Conservation (phyloP, 2,113 vertebrate species). For the Morone chrysops region DNA sequence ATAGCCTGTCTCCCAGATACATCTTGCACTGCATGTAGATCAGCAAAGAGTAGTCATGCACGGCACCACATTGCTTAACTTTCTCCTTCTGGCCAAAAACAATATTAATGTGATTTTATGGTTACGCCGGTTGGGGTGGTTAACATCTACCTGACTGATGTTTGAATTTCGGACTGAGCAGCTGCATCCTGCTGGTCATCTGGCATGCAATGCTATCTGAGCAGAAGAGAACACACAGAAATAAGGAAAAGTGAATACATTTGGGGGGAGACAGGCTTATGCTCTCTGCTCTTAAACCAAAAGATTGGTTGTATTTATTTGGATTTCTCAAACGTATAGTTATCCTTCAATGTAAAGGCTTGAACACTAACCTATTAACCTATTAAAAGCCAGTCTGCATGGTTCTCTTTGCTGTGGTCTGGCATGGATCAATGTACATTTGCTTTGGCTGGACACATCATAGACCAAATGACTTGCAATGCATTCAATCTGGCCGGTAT, state of each 20-base stretch:
- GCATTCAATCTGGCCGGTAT: constrained; percentile 15
- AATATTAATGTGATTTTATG: constrained; percentile 57
- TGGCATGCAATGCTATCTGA: neutral
- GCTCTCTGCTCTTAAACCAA: neutral
- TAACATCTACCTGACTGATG: constrained; percentile 14
- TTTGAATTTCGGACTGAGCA: constrained; percentile 19
- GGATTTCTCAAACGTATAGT: neutral
- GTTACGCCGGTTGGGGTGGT: constrained; percentile 17
- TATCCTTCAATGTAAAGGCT: neutral
- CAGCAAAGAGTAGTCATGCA: constrained; percentile 16
- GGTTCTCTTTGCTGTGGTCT: constrained; percentile 14
- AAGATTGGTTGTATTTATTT: neutral
- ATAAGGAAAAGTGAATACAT: neutral
- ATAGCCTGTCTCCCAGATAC: constrained; percentile 30
- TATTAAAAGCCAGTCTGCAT: neutral
- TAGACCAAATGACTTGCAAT: constrained; percentile 18
- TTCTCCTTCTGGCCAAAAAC: constrained; percentile 37
- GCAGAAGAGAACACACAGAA: neutral
- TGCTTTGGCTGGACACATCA: neutral
- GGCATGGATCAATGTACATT: constrained; percentile 12
- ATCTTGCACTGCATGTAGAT: constrained; percentile 49
- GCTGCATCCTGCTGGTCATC: constrained; percentile 8
- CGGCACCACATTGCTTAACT: constrained; percentile 14
- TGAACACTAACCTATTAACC: neutral
- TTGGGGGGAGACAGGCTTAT: neutral